A percentile compares a stretch with the other conserved stretches of the same genome.
phyloP scores from a whole-genome alignment of 2,888 invertebrate species.

The Macrophya alboannulata region DNA sequence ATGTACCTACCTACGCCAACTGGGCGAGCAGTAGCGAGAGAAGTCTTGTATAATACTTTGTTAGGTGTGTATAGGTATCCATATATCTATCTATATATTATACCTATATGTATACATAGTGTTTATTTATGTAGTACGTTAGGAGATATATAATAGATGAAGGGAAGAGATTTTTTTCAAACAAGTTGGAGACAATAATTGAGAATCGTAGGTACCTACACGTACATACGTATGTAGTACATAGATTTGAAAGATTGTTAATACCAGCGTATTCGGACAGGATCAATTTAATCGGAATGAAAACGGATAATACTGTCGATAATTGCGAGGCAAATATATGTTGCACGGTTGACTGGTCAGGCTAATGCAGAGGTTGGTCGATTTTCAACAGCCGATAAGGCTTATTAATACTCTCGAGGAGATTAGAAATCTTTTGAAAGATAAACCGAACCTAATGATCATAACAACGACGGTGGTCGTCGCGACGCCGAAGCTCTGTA shows the following conservation, averaged over 20 bases:
- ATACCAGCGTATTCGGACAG: slow-evolving; percentile 16
- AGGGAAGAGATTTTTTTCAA: not conserved
- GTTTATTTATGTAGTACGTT: not conserved
- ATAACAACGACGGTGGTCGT: slow-evolving; percentile 50
- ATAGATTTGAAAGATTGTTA: slow-evolving; percentile 5
- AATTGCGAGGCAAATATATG: slow-evolving; percentile 53
- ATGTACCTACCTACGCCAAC: slow-evolving; percentile 30
- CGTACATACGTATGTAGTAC: no score
- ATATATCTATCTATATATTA: not conserved
- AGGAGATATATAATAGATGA: not conserved
- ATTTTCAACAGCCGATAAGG: slow-evolving; percentile 53
- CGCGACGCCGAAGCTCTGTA: slow-evolving; percentile 32
- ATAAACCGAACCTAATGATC: slow-evolving; percentile 52
- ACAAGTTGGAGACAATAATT: slow-evolving; percentile 46
- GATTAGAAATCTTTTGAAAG: slow-evolving; percentile 51
- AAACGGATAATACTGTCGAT: slow-evolving; percentile 48
- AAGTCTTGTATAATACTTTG: slow-evolving; percentile 35
- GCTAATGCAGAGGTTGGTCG: slow-evolving; percentile 42
- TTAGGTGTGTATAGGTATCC: not conserved
- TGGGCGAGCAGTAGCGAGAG: slow-evolving; percentile 29
- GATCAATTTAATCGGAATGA: slow-evolving; percentile 48
- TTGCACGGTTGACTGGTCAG: slow-evolving; percentile 46
- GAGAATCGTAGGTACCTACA: slow-evolving; percentile 12
- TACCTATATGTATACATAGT: not conserved
- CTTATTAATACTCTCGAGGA: slow-evolving; percentile 44